Conservation (phyloP, 2,113 vertebrate species). For the Hemicordylus capensis region DNA sequence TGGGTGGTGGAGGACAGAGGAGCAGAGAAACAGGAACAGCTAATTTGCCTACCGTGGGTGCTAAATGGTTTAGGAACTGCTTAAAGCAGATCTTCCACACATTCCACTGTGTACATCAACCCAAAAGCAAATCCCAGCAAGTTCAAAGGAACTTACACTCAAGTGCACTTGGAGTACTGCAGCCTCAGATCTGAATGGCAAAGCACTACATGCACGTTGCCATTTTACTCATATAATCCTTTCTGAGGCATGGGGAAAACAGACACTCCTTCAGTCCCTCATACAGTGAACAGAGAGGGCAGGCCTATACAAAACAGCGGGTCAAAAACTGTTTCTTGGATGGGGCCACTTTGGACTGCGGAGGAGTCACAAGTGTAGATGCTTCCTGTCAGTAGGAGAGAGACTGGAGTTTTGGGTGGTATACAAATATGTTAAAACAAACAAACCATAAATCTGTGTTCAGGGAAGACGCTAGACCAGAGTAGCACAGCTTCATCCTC, state of each 20-base stretch:
- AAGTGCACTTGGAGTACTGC: neutral
- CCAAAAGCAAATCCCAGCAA: neutral
- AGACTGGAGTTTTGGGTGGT: no score
- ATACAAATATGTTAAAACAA: no score
- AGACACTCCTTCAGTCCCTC: neutral
- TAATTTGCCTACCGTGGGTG: neutral
- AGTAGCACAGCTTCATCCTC: no score
- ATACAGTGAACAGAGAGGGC: neutral
- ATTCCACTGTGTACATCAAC: neutral
- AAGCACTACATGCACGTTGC: neutral
- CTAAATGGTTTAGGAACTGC: neutral
- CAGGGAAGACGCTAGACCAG: neutral
- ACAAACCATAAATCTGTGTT: no score
- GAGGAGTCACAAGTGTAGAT: neutral
- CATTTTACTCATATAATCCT: neutral
- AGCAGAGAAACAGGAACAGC: neutral
- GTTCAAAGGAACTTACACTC: neutral
- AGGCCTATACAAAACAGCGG: neutral
- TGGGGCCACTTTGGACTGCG: no score
- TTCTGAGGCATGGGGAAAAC: neutral
- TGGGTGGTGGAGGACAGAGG: neutral
- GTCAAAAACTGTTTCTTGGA: neutral
- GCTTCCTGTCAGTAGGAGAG: no score
- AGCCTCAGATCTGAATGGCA: neutral
- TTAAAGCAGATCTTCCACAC: neutral